A percentile compares a stretch with the other conserved stretches of the same genome.
Conservation (phyloP, 2,113 vertebrate species). For the Terrapene triunguis region DNA sequence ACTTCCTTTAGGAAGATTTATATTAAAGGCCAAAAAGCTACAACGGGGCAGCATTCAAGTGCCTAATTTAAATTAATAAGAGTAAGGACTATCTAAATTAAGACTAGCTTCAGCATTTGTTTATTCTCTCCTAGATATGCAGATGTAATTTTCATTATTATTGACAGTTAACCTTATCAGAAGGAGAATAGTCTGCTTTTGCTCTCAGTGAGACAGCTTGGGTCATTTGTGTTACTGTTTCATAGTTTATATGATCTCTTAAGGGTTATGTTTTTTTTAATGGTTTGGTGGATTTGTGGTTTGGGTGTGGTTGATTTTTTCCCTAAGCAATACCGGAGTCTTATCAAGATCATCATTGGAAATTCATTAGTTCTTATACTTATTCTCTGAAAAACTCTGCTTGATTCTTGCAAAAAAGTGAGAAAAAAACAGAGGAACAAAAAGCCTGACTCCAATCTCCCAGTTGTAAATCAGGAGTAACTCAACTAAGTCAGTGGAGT, state of each 20-base stretch:
- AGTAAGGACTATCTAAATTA: neutral
- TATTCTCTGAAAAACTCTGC: neutral
- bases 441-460: neutral
- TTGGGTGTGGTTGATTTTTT: neutral
- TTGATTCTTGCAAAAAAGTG: neutral
- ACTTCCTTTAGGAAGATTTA: neutral
- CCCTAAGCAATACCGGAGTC: neutral
- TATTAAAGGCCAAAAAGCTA: neutral
- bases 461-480: neutral
- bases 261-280: neutral
- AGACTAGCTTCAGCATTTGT: neutral
- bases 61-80: neutral
- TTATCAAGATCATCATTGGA: neutral
- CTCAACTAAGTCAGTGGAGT: neutral
- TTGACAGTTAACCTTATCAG: neutral
- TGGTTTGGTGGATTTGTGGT: neutral
- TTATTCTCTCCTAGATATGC: neutral
- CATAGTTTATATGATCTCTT: neutral
- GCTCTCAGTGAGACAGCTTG: fast-evolving
- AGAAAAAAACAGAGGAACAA: neutral
- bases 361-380: neutral
- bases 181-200: neutral
- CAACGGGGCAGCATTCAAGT: neutral
- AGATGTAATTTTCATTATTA: neutral
- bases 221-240: neutral